Base-by-base conservation (phyloP, 1,140 invertebrate genomes). In the Ectropis grisescens region DNA sequence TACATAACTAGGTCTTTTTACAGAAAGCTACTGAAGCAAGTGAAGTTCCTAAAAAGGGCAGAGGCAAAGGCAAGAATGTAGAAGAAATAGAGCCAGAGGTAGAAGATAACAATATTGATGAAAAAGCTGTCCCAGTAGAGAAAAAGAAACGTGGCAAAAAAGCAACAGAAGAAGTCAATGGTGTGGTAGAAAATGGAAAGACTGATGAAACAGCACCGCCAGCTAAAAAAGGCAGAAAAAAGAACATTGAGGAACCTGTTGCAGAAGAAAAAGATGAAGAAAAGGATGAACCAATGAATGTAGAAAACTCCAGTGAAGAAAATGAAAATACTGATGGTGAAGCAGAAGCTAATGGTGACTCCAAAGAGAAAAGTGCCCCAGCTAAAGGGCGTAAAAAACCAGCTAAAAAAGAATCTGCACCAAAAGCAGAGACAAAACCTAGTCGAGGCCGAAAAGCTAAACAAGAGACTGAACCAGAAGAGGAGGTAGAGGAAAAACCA, bases 11-110 rank as follows among this genome's bases (percentile, higher is more conserved):
- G n/a, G n/a, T n/a, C n/a, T n/a, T n/a, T 42, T 78, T 66, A 24
- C 67, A 79, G 74, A 79, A 79, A 66, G 50, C 54, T 41, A 54
- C 58, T 33, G 69, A 76, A 47, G 51, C 61, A 43, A 62, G 31
- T 62, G 69, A 70, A 35, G 65, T 40, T 32, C 55, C 70, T 11
- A 66, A 67, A 44, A 79, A 76, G 42, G 59, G 62, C n/a, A 59
- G 59, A 48, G 66, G 71, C 0, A 80, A 74, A 47, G 54, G 48
- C 13, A 79, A 79, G 52, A 52, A 39, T 31, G 38, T 57, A 29
- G 31, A 47, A 35, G 68, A 67, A 30, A 37, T 39, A 26, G 60
- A 68, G 24, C 30, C 29, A 16, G 46, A 52, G 6, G 26, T 38
- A 12, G 39, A 22, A 32, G 62, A 62, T 11, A 15, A 29, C 19